Base-by-base conservation (phyloP, 2,888 invertebrate genomes). In the Bruchidius siliquastri region DNA sequence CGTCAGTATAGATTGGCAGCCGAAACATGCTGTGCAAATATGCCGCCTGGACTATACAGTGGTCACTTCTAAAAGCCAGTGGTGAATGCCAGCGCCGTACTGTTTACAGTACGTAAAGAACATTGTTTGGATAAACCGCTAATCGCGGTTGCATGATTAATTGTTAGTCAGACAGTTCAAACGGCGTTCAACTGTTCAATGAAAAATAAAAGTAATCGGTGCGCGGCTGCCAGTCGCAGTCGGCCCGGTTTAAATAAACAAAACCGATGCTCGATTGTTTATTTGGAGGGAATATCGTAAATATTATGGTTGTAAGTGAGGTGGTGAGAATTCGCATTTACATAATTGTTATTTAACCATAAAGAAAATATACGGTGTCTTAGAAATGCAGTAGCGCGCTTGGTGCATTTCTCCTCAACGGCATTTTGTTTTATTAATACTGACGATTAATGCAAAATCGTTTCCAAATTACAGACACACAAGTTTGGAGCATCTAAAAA, bases 291-390 rank as follows among this genome's bases (percentile, higher is more conserved):
- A 73, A 71, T 72, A 72, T 73, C 67, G 74, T 75, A 76, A 76
- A 76, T 76, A 76, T 76, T 76, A 76, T 73, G 70, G 21, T 76
- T 73, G 71, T 70, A 66, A 32, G 76, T 72, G 74, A 76, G 74
- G 74, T 74, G 76, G 72, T 74, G 73, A 73, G 67, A 69, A 75
- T 75, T 74, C 66, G 76, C 74, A 76, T 75, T 76, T 72, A 74
- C 73, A 74, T 73, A 74, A 75, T 74, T 72, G 73, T 74, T 76
- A 76, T 74, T 76, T 72, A 76, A 73, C 72, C 74, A 76, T 76
- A 76, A 76, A 74, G 76, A 76, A 76, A 76, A 76, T 76, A 76
- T 74, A 76, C 76, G 49, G 1, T 49, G 18, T 18, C 8, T 13
- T 49, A 49, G 49, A 49, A 4, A 49, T 13, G 8, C 49, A 49